phyloP scores from a whole-genome alignment of 2,113 vertebrate genomes.

The Nanorana parkeri region DNA sequence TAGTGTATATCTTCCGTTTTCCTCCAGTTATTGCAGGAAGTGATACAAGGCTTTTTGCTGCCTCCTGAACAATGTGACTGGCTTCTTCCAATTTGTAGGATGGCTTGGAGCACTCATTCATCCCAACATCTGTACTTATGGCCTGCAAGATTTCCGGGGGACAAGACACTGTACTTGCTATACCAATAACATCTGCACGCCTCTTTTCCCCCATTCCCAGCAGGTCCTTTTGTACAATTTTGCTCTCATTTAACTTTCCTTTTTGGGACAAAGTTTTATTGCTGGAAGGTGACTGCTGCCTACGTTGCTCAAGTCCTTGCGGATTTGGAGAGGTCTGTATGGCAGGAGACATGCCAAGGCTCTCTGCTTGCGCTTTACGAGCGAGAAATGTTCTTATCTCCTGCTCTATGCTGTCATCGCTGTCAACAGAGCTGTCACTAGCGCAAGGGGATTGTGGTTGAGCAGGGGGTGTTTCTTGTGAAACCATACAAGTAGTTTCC shows the following conservation, averaged over 20 bases:
- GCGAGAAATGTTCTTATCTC: conserved; percentile 92
- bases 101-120: not conserved
- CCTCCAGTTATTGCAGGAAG: conserved; percentile 7
- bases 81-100: not conserved
- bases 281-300: conserved; percentile 58
- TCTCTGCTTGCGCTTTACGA: conserved; percentile 84
- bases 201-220: conserved; percentile 9
- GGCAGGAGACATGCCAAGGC: not conserved
- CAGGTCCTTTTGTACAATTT: conserved; percentile 4
- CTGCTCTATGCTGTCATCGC: conserved; percentile 93
- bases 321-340: conserved; percentile 18
- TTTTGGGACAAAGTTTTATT: conserved; percentile 69
- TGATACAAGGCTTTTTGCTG: not conserved
- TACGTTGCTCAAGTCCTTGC: not conserved
- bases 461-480: conserved; percentile 55
- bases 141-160: not conserved
- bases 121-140: not conserved
- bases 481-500: conserved; percentile 61
- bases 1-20: not conserved
- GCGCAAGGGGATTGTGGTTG: conserved; percentile 60
- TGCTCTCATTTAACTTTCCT: conserved; percentile 68
- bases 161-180: not conserved
- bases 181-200: not conserved
- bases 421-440: conserved; percentile 86
- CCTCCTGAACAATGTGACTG: not conserved